Evolutionary conservation across 2,797 vertebrate genomes (phyloP).

Genomic region (Poecile montanus): DNA sequence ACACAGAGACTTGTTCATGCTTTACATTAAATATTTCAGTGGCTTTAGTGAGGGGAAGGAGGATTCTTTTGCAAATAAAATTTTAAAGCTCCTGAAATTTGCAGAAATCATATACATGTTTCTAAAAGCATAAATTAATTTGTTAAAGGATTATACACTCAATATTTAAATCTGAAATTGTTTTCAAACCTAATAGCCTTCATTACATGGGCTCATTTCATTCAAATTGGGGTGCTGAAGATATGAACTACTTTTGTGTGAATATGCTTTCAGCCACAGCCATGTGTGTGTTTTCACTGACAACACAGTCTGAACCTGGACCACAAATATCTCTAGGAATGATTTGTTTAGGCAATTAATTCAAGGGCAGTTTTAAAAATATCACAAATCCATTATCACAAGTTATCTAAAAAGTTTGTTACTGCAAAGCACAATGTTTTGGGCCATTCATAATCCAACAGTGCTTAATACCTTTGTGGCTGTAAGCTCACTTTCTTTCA

Average conservation of each 20-base stretch:
- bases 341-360: neutral
- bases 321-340: neutral
- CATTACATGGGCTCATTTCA: neutral
- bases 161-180: neutral
- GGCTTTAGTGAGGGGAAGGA: neutral
- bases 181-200: neutral
- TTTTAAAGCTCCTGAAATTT: neutral
- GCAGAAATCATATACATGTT: neutral
- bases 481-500: neutral
- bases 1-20: neutral
- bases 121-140: neutral
- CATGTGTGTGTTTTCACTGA: accelerated
- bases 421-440: neutral
- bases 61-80: neutral
- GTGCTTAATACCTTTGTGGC: neutral
- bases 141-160: neutral
- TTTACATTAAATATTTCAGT: neutral
- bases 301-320: neutral
- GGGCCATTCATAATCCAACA: neutral
- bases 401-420: neutral
- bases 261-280: neutral
- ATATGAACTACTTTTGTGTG: neutral
- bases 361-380: neutral
- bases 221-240: neutral
- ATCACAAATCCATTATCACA: neutral